Evolutionary conservation across 1,140 invertebrate species (phyloP), one percentile per base, ranked within the genome.

Genomic region (Apis dorsata): DNA sequence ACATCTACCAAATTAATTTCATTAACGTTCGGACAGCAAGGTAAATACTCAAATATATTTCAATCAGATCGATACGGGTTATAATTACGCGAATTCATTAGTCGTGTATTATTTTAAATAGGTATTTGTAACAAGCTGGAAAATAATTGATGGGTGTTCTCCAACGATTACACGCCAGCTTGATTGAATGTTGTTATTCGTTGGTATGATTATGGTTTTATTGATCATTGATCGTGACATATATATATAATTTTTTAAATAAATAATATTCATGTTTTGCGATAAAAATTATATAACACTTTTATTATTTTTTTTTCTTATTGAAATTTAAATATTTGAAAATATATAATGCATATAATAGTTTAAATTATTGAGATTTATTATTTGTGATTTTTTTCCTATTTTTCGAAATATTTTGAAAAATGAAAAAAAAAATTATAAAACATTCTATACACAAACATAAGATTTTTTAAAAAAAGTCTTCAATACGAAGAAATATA

Each of bases 1-100:
- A 76, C 79, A 57, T 60, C n/a, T 68, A 53, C 68, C 44, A 51
- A 81, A 76, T 81, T 66, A 81, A 81, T 81, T 81, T 81, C 79
- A 81, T 81, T 76, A 76, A 81, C 72, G 79, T 68, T 73, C 21
- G 24, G 60, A 59, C 73, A 76, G n/a, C 63, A 17, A 60, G n/a
- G 79, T 76, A 81, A 81, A 81, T 81, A 76, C 24, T 66, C 15
- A 68, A 81, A 81, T 76, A 76, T 81, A 76, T 81, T 81, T 59
- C 73, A 59, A 76, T 75, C 72, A 81, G 17, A 17, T 55, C 19
- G 28, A 11, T 34, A 11, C 79, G 24, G 21, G 12, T 70, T 62
- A 63, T 73, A 81, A 81, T 81, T 68, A 81, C 79, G 63, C 24
- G 72, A 76, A 81, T 68, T 81, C 63, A 76, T 81, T 81, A 75